These are phyloP conservation scores for Neotoma lepida DNA, from an alignment of 2,113 vertebrate species.

Conservation along the genomic window DNA sequence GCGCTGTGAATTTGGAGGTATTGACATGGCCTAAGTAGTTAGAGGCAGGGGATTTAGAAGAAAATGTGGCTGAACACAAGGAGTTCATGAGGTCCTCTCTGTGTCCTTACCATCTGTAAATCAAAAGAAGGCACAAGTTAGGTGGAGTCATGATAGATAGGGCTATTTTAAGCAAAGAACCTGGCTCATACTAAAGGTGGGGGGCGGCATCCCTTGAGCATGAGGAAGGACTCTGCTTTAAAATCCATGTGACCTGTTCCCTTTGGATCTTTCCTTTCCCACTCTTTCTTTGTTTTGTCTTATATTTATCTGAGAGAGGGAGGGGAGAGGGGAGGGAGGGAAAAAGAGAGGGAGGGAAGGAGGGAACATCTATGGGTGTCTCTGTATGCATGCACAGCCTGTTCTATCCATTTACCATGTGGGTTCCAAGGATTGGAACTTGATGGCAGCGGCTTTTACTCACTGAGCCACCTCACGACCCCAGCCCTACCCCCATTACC, in stretches of 20 bases:
- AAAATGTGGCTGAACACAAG: slow-evolving; percentile 3
- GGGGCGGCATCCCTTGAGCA: rapidly evolving
- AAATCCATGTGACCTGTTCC: neutral
- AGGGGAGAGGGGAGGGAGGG: neutral
- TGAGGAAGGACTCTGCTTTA: neutral
- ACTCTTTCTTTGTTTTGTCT: neutral
- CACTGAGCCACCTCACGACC: neutral
- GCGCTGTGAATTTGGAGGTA: neutral
- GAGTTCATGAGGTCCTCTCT: neutral
- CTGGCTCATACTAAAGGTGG: neutral
- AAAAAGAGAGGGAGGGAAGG: neutral
- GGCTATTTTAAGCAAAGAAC: neutral
- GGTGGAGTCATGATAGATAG: neutral
- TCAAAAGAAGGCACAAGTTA: neutral
- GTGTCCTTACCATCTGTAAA: neutral
- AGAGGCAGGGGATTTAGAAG: neutral
- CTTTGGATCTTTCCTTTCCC: neutral
- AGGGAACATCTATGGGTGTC: neutral
- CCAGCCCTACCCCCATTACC: neutral
- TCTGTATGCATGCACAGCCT: neutral
- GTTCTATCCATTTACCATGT: neutral
- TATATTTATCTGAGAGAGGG: neutral
- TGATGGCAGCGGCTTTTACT: neutral
- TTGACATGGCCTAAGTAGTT: neutral
- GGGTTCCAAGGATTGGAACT: too few species aligned